Evolutionary conservation across 1,140 invertebrate species (phyloP).

Genomic region (Ganaspis sp.): DNA sequence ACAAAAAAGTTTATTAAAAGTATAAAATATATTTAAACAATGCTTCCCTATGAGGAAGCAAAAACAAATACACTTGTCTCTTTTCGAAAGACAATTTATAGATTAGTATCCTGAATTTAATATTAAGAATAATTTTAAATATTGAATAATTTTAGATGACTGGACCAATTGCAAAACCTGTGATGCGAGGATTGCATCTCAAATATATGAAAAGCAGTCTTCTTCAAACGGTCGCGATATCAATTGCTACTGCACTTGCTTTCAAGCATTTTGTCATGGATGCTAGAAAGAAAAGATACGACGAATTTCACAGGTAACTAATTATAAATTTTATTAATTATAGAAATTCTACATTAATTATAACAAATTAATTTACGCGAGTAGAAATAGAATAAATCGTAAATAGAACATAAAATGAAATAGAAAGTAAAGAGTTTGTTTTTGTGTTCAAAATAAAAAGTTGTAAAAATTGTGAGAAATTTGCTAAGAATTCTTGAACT

Average conservation of each 20-base stretch:
- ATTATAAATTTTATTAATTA: too few species aligned
- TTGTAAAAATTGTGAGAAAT: neutral
- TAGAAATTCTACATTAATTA: too few species aligned
- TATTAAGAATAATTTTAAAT: too few species aligned
- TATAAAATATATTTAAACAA: too few species aligned
- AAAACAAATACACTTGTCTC: too few species aligned
- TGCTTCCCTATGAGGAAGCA: too few species aligned
- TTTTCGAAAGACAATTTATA: neutral
- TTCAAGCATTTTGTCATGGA: constrained; percentile 69
- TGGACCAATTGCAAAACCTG: constrained; percentile 68
- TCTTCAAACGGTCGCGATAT: constrained; percentile 47
- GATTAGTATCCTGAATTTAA: neutral
- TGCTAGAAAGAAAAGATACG: constrained; percentile 68
- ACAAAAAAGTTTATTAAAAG: too few species aligned
- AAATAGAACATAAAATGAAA: too few species aligned
- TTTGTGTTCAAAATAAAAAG: constrained; percentile 41
- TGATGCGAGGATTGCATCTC: constrained; percentile 71
- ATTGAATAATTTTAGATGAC: constrained; percentile 58
- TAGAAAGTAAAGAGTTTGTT: too few species aligned
- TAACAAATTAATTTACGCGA: too few species aligned
- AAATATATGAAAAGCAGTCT: constrained; percentile 67
- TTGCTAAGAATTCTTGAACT: constrained; percentile 44
- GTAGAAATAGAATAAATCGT: too few species aligned
- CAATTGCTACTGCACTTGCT: constrained; percentile 40
- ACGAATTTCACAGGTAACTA: constrained; percentile 78